Evolutionary conservation across 2,797 vertebrate genomes (phyloP).

Genomic region (Catamblyrhynchus diadema): DNA sequence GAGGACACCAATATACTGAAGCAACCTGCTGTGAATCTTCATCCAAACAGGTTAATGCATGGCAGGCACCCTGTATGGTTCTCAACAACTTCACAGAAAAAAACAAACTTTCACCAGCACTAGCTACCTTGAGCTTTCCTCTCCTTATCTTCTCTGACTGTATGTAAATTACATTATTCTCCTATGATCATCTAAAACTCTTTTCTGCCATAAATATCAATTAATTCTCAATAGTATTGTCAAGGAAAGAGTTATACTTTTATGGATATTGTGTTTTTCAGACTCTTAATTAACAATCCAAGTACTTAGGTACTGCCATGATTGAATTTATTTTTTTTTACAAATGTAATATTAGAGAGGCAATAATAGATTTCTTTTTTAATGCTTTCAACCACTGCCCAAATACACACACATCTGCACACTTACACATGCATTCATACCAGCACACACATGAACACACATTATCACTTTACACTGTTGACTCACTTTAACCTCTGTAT

Average conservation of each 20-base stretch:
- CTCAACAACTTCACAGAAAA: conserved; percentile 55
- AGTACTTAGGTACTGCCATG: background rate
- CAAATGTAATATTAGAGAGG: background rate
- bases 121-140: conserved; percentile 53
- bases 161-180: conserved; percentile 48
- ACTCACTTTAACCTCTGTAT: background rate
- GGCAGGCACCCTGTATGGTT: conserved; percentile 73
- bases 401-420: background rate
- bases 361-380: background rate
- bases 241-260: background rate
- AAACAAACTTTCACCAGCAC: conserved; percentile 56
- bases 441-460: background rate
- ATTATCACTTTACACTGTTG: background rate
- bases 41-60: conserved; percentile 79
- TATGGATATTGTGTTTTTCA: background rate
- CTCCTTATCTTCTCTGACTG: conserved; percentile 40
- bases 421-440: accelerated
- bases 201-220: background rate
- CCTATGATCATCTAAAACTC: background rate
- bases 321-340: background rate
- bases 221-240: background rate
- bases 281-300: background rate
- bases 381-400: background rate
- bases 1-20: conserved; percentile 74
- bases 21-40: conserved; percentile 89